These are phyloP conservation scores for Drosophila sordidula DNA, from an alignment of 2,888 invertebrate genomes.

Conservation along the genomic window DNA sequence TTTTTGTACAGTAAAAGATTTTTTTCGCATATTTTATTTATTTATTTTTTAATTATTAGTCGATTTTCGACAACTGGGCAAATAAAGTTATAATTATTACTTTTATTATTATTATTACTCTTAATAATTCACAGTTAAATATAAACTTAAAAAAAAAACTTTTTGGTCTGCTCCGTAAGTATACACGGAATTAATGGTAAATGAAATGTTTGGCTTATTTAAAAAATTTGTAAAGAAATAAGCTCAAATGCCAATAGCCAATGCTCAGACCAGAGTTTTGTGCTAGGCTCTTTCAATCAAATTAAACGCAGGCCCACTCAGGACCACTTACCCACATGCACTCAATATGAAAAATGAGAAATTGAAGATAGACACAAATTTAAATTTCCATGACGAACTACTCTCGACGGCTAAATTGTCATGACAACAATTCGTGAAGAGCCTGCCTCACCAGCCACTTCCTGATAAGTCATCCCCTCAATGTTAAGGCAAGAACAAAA, in stretches of 20 bases:
- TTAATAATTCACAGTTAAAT: too few relatives aligned
- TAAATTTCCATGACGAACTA: slow-evolving; percentile 4
- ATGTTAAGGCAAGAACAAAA: neutral
- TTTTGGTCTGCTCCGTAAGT: neutral
- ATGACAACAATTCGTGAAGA: slow-evolving; percentile 22
- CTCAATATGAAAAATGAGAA: neutral
- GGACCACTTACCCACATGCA: slow-evolving; percentile 3
- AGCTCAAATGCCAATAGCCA: neutral
- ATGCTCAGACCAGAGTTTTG: neutral
- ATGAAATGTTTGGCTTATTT: neutral
- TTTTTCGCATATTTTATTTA: too few relatives aligned
- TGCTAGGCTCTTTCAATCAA: slow-evolving; percentile 1
- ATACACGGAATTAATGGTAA: neutral
- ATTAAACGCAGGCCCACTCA: slow-evolving; percentile 1
- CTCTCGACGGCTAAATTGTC: slow-evolving; percentile 18
- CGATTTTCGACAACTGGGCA: too few relatives aligned
- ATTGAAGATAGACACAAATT: neutral
- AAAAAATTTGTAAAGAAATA: too few relatives aligned
- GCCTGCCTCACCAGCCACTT: neutral
- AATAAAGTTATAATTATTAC: neutral
- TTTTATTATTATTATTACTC: neutral
- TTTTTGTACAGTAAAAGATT: too few relatives aligned
- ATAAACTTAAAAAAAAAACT: neutral
- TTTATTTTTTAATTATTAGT: too few relatives aligned
- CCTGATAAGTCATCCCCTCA: neutral